These are phyloP conservation scores for Nudaria mundana DNA, from an alignment of 2,888 invertebrate species.

Conservation along the genomic window DNA sequence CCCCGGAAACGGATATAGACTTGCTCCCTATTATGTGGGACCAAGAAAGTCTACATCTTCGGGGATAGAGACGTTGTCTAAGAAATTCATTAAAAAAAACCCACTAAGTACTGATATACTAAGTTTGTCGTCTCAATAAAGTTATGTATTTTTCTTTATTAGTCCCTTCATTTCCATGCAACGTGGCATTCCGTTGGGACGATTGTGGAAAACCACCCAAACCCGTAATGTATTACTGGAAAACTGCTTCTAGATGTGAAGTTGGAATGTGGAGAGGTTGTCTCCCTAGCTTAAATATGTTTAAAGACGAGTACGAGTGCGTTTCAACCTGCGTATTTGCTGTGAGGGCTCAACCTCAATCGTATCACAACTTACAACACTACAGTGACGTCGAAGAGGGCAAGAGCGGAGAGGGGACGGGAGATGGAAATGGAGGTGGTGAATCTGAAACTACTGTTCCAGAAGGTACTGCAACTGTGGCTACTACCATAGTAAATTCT, in stretches of 20 bases:
- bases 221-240: slow-evolving; percentile 65
- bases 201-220: slow-evolving; percentile 58
- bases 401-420: neutral
- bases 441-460: neutral
- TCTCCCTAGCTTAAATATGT: slow-evolving; percentile 67
- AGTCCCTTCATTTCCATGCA: slow-evolving; percentile 59
- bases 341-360: slow-evolving; percentile 34
- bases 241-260: slow-evolving; percentile 67
- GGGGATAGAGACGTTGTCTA: too few relatives aligned
- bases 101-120: too few relatives aligned
- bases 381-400: neutral
- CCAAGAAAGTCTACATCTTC: too few relatives aligned
- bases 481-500: too few relatives aligned
- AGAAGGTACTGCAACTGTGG: too few relatives aligned
- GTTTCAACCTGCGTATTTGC: slow-evolving; percentile 60
- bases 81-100: too few relatives aligned
- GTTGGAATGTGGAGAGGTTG: slow-evolving; percentile 69
- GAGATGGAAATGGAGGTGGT: neutral
- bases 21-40: too few relatives aligned
- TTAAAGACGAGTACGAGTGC: slow-evolving; percentile 63
- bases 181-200: slow-evolving; percentile 54
- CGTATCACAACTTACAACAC: slow-evolving; percentile 38
- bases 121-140: too few relatives aligned
- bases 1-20: too few relatives aligned
- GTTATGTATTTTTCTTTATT: slow-evolving; percentile 1